Base-by-base conservation (phyloP, 2,797 vertebrate genomes). In the Ispidina picta region DNA sequence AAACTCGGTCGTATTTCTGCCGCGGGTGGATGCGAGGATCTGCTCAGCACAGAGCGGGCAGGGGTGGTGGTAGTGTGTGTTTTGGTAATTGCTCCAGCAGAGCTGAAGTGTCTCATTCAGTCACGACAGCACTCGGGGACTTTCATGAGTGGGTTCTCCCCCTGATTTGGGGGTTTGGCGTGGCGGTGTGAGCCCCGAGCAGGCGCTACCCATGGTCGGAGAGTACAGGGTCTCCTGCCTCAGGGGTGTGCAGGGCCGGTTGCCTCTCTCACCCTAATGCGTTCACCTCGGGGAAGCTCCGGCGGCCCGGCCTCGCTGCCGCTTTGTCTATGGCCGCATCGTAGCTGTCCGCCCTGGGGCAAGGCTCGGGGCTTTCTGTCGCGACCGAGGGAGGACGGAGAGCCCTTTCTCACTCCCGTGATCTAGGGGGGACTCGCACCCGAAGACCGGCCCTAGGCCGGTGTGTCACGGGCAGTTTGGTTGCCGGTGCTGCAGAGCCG, bases 391-490 rank as follows among this genome's bases (percentile, higher is more conserved):
- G 19, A 64, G 39, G 14, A 48, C 2, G 1, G 23, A 2, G 19
- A 87, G 19, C 20, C 23, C 13, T 25, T 35, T 26, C 17, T 4
- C 23, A 11, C 15, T 39, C 21, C 10, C 14, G 12, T 10, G 16
- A 7, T 31, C 23, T 5, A 7, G 12, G n/a, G 7, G 21, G 39
- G 15, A 37, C 3, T 12, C 13, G 2, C 18, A 19, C 2, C 3
- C 3, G 2, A 12, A 25, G 23, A 33, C 8, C 37, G 23, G 56
- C 60, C 52, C 2, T 19, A 26, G 54, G 15, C 43, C 3, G 20
- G 33, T 2, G 7, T 8, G 28, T 7, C 35, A 5, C 0, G 7
- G 22, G 5, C 1, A 2, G n/a, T 22, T 60, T 7, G 37, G 29
- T 20, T 43, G 41, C 55, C 15, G 4, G 13, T 15, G 29, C 26